These are phyloP conservation scores for Trichopria drosophilae DNA, from an alignment of 2,888 invertebrate genomes.

Conservation along the genomic window DNA sequence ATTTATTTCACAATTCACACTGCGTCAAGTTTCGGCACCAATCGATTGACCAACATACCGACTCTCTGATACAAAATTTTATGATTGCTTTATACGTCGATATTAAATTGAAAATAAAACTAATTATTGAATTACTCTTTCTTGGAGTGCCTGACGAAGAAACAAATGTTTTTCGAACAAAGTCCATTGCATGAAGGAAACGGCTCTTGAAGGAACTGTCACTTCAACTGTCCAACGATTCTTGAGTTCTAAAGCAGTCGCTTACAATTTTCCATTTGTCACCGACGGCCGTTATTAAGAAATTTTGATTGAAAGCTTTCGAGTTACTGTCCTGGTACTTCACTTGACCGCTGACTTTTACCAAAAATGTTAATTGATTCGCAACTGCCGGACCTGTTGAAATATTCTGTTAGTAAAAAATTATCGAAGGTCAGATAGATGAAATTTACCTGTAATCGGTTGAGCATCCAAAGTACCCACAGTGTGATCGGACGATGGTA, in stretches of 20 bases:
- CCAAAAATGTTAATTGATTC: conserved; percentile 78
- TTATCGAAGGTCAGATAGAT: background rate
- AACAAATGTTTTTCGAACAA: no score
- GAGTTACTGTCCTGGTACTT: conserved; percentile 66
- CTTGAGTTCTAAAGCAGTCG: conserved; percentile 84
- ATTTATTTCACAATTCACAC: conserved; percentile 55
- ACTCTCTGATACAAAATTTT: conserved; percentile 53
- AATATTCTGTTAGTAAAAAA: background rate
- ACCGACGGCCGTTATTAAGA: conserved; percentile 82
- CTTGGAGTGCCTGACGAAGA: no score
- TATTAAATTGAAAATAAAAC: conserved; percentile 53
- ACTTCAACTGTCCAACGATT: conserved; percentile 40
- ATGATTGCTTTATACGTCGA: conserved; percentile 57
- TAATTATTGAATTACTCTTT: conserved; percentile 25
- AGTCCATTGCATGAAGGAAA: no score
- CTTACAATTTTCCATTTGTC: conserved; percentile 94
- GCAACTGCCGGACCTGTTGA: conserved; percentile 70
- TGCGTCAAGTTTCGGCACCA: conserved; percentile 47
- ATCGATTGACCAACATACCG: conserved; percentile 55
- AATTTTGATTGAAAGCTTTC: conserved; percentile 81
- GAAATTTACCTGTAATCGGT: conserved; percentile 69
- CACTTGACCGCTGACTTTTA: conserved; percentile 82
- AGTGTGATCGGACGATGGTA: conserved; percentile 80
- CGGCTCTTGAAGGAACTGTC: no score
- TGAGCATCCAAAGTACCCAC: conserved; percentile 84